Conservation (phyloP, 2,797 vertebrate genomes). For the Coregonus sp. region DNA sequence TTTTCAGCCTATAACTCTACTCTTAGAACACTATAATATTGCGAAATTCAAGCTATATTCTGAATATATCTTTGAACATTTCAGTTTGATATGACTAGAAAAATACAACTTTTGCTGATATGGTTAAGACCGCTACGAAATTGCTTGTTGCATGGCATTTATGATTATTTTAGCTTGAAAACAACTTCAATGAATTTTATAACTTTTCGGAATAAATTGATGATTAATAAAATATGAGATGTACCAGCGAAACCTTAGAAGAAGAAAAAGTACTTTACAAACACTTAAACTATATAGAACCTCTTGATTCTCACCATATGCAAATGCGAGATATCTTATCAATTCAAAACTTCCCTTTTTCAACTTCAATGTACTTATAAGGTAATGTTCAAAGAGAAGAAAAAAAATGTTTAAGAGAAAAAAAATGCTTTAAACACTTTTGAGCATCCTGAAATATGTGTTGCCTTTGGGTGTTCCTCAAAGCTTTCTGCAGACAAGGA, state of each 20-base stretch:
- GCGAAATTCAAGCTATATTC: background rate
- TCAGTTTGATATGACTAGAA: background rate
- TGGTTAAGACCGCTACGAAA: background rate
- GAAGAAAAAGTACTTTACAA: conserved; percentile 44
- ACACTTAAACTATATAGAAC: conserved; percentile 48
- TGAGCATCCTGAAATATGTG: conserved; percentile 16
- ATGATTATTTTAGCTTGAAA: conserved; percentile 9
- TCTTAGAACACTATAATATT: no score
- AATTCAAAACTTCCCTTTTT: conserved; percentile 25
- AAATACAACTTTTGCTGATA: background rate
- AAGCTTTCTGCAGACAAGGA: conserved; percentile 8
- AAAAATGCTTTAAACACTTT: conserved; percentile 8
- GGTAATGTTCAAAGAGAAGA: background rate
- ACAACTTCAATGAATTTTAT: conserved; percentile 11
- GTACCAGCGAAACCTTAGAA: conserved; percentile 48
- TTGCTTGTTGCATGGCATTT: background rate
- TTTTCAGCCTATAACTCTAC: no score
- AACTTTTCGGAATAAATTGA: conserved; percentile 22
- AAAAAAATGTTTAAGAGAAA: background rate
- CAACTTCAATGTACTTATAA: conserved; percentile 23
- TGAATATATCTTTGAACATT: background rate
- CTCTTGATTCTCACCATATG: conserved; percentile 40
- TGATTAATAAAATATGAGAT: conserved; percentile 57
- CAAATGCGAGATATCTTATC: conserved; percentile 23
- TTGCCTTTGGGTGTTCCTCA: conserved; percentile 24